Evolutionary conservation across 2,888 invertebrate species (phyloP), one percentile per base, ranked within the genome.

Genomic region (Gasteruption jaculator): DNA sequence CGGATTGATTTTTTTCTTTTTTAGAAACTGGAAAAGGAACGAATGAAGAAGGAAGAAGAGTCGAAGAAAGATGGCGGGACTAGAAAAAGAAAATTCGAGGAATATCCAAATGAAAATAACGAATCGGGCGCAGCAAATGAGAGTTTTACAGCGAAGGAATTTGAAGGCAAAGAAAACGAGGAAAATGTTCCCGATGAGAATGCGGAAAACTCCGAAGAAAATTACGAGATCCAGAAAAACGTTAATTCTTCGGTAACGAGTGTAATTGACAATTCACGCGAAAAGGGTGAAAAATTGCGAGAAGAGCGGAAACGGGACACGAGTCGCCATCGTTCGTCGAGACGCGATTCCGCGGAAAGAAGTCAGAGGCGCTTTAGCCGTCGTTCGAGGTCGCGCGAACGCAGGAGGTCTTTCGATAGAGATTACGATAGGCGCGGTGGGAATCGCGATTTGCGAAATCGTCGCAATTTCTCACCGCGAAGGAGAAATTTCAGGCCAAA

Each of bases 11-110:
- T 39, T 20, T 19, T 24, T 4, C 33, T 21, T 32, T 42, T 42
- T 5, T 31, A 66, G 64, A 61, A 65, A 53, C 50, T 64, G 18
- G 65, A 65, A 30, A 63, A 63, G 30, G 61, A 63, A 38, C 60
- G 62, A 7, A 37, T 80, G 29, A 78, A 78, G 51, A 78, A 79
- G 53, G 80, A 81, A 51, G 80, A 80, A 73, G 78, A 80, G 43
- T 65, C 76, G 48, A 76, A 77, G 50, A 72, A 76, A 26, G 72
- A 77, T 35, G 79, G 77, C 52, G 73, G 76, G 53, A 76, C 78
- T 49, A 78, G 76, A 52, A 74, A 75, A 41, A 75, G 76, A 29
- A 56, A 49, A 27, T 63, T 63, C 31, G 76, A 74, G 2, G 79
- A 78, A 46, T 61, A 68, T 49, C 61, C 65, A 18, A 56, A 62